Percentiles rank a stretch among this genome's conserved stretches.
Evolutionary conservation across 2,888 invertebrate genomes (phyloP).

Genomic region (Hirtodrosophila duncani): DNA sequence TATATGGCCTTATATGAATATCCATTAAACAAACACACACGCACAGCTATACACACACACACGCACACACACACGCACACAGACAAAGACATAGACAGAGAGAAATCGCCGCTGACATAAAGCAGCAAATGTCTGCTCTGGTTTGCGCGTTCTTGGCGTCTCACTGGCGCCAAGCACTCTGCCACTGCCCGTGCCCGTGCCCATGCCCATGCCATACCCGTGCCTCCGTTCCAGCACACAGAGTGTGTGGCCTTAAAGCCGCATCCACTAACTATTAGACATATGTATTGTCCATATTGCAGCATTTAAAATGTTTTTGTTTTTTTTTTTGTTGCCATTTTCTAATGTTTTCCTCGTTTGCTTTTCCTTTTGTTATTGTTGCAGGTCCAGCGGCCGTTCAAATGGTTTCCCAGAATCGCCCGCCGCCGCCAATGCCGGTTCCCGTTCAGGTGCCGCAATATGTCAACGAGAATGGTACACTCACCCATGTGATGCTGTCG

Average conservation of each 20-base stretch:
- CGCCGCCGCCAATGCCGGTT: slow-evolving; percentile 89
- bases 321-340: slow-evolving; percentile 7
- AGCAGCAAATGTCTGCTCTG: slow-evolving; percentile 30
- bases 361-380: slow-evolving; percentile 31
- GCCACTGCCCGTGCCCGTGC: slow-evolving; percentile 18
- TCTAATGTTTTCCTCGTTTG: slow-evolving; percentile 9
- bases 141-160: slow-evolving; percentile 39
- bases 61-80: slow-evolving; percentile 1
- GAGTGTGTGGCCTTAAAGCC: too few relatives aligned
- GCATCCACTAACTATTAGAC: slow-evolving; percentile 7
- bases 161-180: slow-evolving; percentile 54
- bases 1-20: slow-evolving; percentile 22
- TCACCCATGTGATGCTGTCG: slow-evolving; percentile 93
- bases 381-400: slow-evolving; percentile 90
- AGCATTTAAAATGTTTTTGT: slow-evolving; percentile 20
- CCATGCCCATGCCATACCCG: slow-evolving; percentile 14
- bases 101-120: slow-evolving; percentile 46
- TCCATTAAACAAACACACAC: slow-evolving; percentile 39
- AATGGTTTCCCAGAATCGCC: slow-evolving; percentile 89
- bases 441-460: slow-evolving; percentile 95
- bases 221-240: too few relatives aligned
- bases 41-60: not conserved
- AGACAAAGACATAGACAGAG: slow-evolving; percentile 3
- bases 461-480: slow-evolving; percentile 91
- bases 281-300: slow-evolving; percentile 28